These are phyloP conservation scores for Brachyopa scutellaris DNA, from an alignment of 2,888 invertebrate genomes.

Conservation along the genomic window DNA sequence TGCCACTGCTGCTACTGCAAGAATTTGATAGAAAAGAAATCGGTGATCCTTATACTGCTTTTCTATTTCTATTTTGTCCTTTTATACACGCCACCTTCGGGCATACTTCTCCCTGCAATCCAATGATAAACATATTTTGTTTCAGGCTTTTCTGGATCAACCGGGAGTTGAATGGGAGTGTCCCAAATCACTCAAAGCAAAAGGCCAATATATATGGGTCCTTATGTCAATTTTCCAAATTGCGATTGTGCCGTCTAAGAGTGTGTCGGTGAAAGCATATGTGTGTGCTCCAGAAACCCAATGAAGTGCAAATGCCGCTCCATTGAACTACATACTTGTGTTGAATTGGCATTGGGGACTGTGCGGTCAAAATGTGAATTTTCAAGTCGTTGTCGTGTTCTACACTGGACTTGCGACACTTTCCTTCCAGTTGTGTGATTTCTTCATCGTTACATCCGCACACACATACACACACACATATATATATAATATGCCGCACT, in stretches of 20 bases:
- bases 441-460: constrained; percentile 29
- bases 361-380: constrained; percentile 70
- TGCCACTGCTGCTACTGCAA: constrained; percentile 5
- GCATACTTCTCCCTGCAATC: constrained; percentile 59
- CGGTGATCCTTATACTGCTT: constrained; percentile 28
- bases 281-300: constrained; percentile 56
- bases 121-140: constrained; percentile 64
- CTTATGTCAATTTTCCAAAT: constrained; percentile 60
- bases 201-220: constrained; percentile 64
- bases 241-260: constrained; percentile 37
- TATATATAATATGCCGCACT: background rate
- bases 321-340: constrained; percentile 69
- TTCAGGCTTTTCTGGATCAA: constrained; percentile 1
- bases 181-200: constrained; percentile 59
- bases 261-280: constrained; percentile 6
- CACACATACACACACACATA: background rate
- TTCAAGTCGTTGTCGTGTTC: constrained; percentile 59
- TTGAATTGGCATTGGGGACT: constrained; percentile 38
- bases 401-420: constrained; percentile 48
- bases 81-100: constrained; percentile 19
- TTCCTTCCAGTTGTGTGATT: constrained; percentile 61
- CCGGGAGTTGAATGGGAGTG: constrained; percentile 35
- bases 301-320: constrained; percentile 70
- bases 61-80: constrained; percentile 42
- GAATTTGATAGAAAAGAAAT: constrained; percentile 18